Evolutionary conservation across 2,888 invertebrate species (phyloP).

Genomic region (Girardia tigrina): DNA sequence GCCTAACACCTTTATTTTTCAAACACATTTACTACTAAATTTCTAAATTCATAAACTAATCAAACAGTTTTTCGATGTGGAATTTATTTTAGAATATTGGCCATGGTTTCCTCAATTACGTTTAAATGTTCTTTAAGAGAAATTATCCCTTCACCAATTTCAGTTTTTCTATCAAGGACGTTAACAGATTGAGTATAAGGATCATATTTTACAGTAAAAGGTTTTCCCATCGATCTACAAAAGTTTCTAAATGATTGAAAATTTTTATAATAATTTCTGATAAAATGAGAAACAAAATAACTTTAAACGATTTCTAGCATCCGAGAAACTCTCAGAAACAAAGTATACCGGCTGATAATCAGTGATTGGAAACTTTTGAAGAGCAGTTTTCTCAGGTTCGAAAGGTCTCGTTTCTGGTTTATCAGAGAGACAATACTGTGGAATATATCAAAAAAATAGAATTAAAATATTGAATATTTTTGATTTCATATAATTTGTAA

Average conservation of each 20-base stretch:
- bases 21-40: too few relatives aligned
- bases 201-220: constrained; percentile 83
- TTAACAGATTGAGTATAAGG: constrained; percentile 88
- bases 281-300: too few relatives aligned
- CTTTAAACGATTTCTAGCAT: constrained; percentile 60
- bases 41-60: too few relatives aligned
- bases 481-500: too few relatives aligned
- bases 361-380: constrained; percentile 90
- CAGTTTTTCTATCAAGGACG: constrained; percentile 78
- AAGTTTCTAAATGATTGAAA: constrained; percentile 2
- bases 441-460: constrained; percentile 12
- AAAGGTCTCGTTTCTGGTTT: constrained; percentile 82
- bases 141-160: constrained; percentile 75
- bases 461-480: too few relatives aligned
- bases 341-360: constrained; percentile 94
- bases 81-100: too few relatives aligned
- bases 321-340: constrained; percentile 90
- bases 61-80: too few relatives aligned
- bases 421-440: constrained; percentile 75
- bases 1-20: too few relatives aligned
- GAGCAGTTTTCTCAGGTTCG: constrained; percentile 75
- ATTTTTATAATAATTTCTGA: too few relatives aligned
- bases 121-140: constrained; percentile 59
- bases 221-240: constrained; percentile 64
- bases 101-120: constrained; percentile 32